Conservation (phyloP, 2,797 vertebrate genomes). For the Helicolenus hilgendorfi region DNA sequence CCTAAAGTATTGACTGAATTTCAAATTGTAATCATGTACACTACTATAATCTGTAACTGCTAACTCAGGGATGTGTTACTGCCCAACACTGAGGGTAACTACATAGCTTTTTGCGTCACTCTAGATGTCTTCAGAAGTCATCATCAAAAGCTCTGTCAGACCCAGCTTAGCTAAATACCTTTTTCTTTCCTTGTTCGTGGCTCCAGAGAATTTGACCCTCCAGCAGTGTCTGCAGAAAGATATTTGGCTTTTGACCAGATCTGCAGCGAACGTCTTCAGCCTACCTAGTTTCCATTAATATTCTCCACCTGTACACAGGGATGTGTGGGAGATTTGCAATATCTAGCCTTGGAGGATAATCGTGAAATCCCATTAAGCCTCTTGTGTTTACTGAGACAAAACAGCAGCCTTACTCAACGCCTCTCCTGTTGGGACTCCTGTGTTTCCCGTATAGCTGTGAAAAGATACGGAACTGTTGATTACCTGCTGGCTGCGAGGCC, state of each 20-base stretch:
- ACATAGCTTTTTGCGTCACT: not conserved
- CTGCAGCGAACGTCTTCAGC: slow-evolving; percentile 49
- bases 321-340: slow-evolving; percentile 80
- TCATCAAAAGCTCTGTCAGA: not conserved
- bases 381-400: slow-evolving; percentile 86
- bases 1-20: not conserved
- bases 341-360: slow-evolving; percentile 80
- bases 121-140: not conserved
- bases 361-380: slow-evolving; percentile 85
- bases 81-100: not conserved
- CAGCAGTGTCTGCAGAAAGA: not conserved
- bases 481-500: slow-evolving; percentile 15
- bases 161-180: not conserved
- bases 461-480: slow-evolving; percentile 50
- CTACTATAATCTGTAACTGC: not conserved
- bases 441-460: slow-evolving; percentile 42
- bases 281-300: slow-evolving; percentile 76
- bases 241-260: slow-evolving; percentile 45
- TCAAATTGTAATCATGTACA: not conserved
- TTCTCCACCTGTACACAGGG: slow-evolving; percentile 68
- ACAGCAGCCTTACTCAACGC: slow-evolving; percentile 76
- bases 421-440: slow-evolving; percentile 52
- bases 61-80: not conserved
- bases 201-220: not conserved
- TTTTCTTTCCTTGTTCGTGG: not conserved